Percentiles rank a stretch among this genome's conserved stretches.
Evolutionary conservation across 2,797 vertebrate genomes (phyloP).

Genomic region (Poeciliopsis presidionis): DNA sequence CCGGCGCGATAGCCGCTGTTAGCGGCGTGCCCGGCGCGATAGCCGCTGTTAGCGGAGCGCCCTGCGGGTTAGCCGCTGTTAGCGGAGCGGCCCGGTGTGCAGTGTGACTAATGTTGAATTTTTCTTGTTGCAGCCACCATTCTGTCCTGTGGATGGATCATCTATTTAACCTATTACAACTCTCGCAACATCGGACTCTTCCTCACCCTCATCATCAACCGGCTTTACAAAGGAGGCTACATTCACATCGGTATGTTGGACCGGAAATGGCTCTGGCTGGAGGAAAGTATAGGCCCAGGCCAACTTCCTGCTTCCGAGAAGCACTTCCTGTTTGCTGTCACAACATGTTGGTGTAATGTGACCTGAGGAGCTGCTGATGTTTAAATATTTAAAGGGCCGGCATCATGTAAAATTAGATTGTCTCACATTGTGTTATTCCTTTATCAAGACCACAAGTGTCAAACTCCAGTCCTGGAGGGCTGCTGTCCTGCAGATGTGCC

Average conservation of each 20-base stretch:
- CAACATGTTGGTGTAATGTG: no score
- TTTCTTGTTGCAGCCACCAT: constrained; percentile 88
- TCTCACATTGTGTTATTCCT: no score
- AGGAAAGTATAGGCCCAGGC: not conserved
- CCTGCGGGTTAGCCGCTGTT: no score
- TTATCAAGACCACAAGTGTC: no score
- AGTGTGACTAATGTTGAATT: not conserved
- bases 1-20: no score
- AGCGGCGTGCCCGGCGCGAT: no score
- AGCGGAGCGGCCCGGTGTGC: no score
- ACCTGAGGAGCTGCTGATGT: not conserved
- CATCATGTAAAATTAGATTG: no score
- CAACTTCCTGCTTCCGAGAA: not conserved
- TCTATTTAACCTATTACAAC: constrained; percentile 99
- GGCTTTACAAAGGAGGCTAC: constrained; percentile 97
- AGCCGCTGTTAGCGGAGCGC: no score
- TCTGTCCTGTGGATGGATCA: constrained; percentile 99
- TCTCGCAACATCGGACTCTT: constrained; percentile 98
- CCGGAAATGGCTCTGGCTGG: not conserved
- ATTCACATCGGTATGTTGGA: constrained; percentile 92
- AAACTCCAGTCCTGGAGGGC: no score
- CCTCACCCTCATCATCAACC: constrained; percentile 95
- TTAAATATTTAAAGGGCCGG: no score
- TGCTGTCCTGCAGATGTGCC: no score
- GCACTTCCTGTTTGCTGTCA: constrained; percentile 13